Percentiles rank a stretch among this genome's conserved stretches.
Evolutionary conservation across 2,888 invertebrate genomes (phyloP).

Genomic region (Pterostichus madidus): DNA sequence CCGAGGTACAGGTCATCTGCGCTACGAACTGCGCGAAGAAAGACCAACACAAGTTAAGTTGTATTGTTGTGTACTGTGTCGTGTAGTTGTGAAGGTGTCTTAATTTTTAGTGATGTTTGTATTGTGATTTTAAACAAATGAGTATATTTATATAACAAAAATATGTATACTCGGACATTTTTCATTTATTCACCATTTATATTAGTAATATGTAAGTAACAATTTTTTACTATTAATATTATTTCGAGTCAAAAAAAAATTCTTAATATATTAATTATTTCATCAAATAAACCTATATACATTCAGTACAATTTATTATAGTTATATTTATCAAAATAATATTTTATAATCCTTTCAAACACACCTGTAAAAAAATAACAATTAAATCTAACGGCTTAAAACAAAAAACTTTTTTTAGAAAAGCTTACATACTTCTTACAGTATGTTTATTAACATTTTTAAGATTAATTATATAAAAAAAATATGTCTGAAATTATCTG

Average conservation of each 20-base stretch:
- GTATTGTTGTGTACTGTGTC: conserved; percentile 53
- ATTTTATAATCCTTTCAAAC: not conserved
- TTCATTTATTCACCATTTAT: conserved; percentile 41
- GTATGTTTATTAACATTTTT: not conserved
- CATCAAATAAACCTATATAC: not conserved
- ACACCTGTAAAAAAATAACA: conserved; percentile 17
- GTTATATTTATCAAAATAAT: not conserved
- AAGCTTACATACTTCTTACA: conserved; percentile 2
- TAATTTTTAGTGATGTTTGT: conserved; percentile 60
- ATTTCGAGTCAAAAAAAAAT: not conserved
- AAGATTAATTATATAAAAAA: not conserved
- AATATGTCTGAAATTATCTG: not conserved
- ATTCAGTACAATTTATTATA: not conserved
- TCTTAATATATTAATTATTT: conserved; percentile 6
- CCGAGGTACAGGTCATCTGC: conserved; percentile 47
- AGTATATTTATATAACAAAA: conserved; percentile 52
- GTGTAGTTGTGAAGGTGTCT: conserved; percentile 49
- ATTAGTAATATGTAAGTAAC: conserved; percentile 55
- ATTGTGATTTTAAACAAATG: conserved; percentile 61
- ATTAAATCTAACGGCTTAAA: conserved; percentile 39
- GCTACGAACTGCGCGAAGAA: conserved; percentile 13
- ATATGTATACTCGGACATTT: conserved; percentile 60
- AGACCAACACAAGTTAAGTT: conserved; percentile 47
- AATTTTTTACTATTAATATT: not conserved
- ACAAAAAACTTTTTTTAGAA: conserved; percentile 19